phyloP scores from a whole-genome alignment of 2,113 vertebrate genomes.

The Cynocephalus volans region DNA sequence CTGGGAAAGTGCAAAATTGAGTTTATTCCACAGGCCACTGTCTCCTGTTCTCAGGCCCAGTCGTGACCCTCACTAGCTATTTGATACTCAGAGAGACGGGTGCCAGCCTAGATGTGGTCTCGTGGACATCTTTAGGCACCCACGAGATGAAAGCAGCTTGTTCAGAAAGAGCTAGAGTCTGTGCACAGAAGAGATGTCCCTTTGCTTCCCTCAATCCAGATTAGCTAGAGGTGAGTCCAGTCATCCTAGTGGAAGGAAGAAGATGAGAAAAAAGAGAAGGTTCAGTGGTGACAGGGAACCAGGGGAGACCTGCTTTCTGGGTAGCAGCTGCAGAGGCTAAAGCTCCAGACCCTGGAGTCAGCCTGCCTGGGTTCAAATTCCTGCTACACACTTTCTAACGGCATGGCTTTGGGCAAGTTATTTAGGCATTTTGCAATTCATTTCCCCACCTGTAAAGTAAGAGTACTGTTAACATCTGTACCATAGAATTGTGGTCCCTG shows the following conservation, averaged over 20 bases:
- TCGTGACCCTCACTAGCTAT: neutral
- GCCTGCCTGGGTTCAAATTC: neutral
- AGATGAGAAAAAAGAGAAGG: too few species aligned
- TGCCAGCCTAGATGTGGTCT: neutral
- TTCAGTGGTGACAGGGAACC: neutral
- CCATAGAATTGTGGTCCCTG: neutral
- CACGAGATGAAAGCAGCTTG: neutral
- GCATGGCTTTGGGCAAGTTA: neutral
- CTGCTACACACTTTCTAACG: neutral
- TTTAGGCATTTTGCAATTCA: neutral
- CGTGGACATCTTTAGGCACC: too few species aligned
- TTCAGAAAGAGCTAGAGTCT: neutral
- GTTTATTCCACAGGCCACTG: neutral
- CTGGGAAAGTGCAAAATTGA: constrained; percentile 71
- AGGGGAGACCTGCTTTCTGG: neutral
- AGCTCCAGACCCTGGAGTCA: neutral
- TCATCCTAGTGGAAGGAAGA: neutral
- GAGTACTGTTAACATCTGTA: neutral
- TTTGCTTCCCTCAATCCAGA: neutral
- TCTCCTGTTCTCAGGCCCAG: constrained; percentile 45
- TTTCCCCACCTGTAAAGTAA: neutral
- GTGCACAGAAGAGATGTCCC: accelerated
- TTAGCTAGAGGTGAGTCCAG: neutral
- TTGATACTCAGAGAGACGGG: neutral
- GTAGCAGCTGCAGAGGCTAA: neutral